Evolutionary conservation across 2,113 vertebrate genomes (phyloP), one percentile per base, ranked within the genome.

Genomic region (Azemiops feae): DNA sequence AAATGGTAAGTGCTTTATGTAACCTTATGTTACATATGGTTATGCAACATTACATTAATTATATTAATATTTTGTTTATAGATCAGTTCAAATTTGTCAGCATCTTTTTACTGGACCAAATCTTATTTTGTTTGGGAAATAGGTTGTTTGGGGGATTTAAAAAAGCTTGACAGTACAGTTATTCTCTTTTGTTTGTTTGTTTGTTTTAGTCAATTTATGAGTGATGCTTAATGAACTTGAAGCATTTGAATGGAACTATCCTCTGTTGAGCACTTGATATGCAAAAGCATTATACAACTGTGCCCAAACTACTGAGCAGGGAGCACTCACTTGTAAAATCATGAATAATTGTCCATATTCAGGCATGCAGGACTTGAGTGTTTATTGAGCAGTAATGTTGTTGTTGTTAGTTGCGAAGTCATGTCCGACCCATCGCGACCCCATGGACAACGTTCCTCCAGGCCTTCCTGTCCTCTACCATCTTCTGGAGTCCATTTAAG

Each of bases 371-470:
- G 43, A 47, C 39, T 54, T 22, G 14, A 89, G 52, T 92, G 74
- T 92, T 89, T 89, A 89, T 85, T 92, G 88, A 89, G 92, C 85
- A 88, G 57, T 92, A 92, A 85, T 34, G n/a, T n/a, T n/a, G n/a
- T n/a, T n/a, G n/a, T n/a, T n/a, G n/a, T n/a, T n/a, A n/a, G n/a
- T n/a, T n/a, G n/a, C n/a, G n/a, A n/a, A n/a, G n/a, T n/a, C n/a
- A n/a, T n/a, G n/a, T n/a, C n/a, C n/a, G n/a, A n/a, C n/a, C n/a
- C n/a, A n/a, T n/a, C n/a, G n/a, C n/a, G n/a, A n/a, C n/a, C n/a
- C n/a, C n/a, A n/a, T n/a, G n/a, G n/a, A n/a, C n/a, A n/a, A n/a
- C n/a, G n/a, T n/a, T n/a, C n/a, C n/a, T n/a, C n/a, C n/a, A n/a
- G n/a, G n/a, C n/a, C n/a, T n/a, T n/a, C n/a, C n/a, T n/a, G n/a